These are phyloP conservation scores for Malurus elegans DNA, from an alignment of 2,113 vertebrate genomes.

Conservation along the genomic window DNA sequence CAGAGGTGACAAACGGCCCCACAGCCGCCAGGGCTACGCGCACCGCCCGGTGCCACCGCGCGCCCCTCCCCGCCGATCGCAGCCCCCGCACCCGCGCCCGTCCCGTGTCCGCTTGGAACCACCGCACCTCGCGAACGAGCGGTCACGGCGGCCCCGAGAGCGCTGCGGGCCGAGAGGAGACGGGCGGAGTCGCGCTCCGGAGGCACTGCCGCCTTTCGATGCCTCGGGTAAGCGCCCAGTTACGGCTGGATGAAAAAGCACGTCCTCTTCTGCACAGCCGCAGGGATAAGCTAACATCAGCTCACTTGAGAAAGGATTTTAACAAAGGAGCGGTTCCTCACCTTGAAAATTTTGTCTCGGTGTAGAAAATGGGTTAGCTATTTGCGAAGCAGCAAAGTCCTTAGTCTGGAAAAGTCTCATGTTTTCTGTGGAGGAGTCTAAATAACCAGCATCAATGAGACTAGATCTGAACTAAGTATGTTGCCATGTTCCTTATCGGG, in stretches of 20 bases:
- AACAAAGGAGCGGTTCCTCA: neutral
- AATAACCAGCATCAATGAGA: neutral
- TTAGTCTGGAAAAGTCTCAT: neutral
- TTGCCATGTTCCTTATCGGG: neutral
- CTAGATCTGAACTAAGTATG: neutral
- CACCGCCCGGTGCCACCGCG: neutral
- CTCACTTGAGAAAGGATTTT: neutral
- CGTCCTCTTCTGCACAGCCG: neutral
- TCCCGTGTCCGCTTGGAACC: no score
- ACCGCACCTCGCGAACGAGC: neutral
- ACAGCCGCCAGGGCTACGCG: neutral
- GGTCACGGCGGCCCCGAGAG: neutral
- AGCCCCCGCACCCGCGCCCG: neutral
- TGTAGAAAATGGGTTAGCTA: neutral
- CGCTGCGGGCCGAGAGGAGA: neutral
- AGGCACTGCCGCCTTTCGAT: neutral
- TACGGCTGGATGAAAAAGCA: neutral
- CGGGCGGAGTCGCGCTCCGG: neutral
- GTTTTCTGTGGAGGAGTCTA: neutral
- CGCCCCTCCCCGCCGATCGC: neutral
- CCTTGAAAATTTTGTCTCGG: no score
- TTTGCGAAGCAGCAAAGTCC: neutral
- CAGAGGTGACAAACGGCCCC: neutral
- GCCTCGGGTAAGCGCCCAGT: rapidly evolving
- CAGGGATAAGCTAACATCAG: neutral